Conservation (phyloP, 2,113 vertebrate genomes). For the Dromiciops gliroides region DNA sequence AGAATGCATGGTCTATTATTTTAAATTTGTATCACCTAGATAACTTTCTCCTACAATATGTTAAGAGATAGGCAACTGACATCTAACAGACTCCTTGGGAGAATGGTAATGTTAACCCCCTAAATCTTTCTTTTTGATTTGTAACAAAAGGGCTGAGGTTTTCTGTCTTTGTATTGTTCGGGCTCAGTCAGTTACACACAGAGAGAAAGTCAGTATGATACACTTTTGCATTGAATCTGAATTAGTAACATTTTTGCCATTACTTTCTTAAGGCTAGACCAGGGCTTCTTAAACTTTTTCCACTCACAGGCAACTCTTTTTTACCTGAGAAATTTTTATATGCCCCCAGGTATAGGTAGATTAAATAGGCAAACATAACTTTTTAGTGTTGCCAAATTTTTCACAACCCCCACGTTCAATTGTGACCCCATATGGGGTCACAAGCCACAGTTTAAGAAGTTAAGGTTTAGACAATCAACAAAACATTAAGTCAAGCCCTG, state of each 20-base stretch:
- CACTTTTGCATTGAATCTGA: neutral
- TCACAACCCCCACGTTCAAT: too few relatives aligned
- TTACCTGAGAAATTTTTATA: too few relatives aligned
- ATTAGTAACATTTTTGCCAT: neutral
- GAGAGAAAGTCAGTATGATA: neutral
- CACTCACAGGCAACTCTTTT: too few relatives aligned
- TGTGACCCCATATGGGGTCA: too few relatives aligned
- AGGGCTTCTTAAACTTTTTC: too few relatives aligned
- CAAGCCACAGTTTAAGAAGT: too few relatives aligned
- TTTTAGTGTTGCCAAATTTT: too few relatives aligned
- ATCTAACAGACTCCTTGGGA: neutral
- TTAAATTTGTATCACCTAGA: neutral
- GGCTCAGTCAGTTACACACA: neutral
- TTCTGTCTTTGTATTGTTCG: neutral
- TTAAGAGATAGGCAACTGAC: neutral
- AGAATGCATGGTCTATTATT: neutral
- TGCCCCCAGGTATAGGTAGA: too few relatives aligned
- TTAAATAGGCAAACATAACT: too few relatives aligned
- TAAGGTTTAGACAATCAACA: neutral
- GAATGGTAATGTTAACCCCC: neutral
- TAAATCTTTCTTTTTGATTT: neutral
- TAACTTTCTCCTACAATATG: neutral
- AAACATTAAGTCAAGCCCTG: neutral
- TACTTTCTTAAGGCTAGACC: neutral
- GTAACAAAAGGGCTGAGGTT: neutral